These are phyloP conservation scores for Brachionus angularis DNA, from an alignment of 1,140 invertebrate species.

Conservation along the genomic window DNA sequence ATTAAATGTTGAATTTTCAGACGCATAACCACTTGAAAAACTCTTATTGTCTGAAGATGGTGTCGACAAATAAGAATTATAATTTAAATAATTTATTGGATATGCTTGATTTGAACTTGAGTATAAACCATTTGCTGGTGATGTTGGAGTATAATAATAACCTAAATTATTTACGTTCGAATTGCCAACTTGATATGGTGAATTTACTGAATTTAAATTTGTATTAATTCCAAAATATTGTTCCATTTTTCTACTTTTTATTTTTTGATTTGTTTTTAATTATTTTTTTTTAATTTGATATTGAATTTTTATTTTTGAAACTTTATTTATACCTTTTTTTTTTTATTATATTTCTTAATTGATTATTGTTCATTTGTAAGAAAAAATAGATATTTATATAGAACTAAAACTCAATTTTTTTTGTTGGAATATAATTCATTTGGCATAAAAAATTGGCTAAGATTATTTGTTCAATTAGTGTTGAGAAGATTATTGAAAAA, in stretches of 20 bases:
- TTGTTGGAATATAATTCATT: conserved; percentile 21
- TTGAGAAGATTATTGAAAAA: conserved; percentile 39
- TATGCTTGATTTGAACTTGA: no score
- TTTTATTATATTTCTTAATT: no score
- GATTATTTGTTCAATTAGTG: conserved; percentile 25
- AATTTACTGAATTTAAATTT: background rate
- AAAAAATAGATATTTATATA: conserved; percentile 26
- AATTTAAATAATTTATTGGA: background rate
- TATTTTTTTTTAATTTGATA: no score
- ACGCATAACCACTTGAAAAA: conserved; percentile 23
- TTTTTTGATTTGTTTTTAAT: no score
- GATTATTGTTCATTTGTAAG: no score
- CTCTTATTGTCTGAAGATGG: background rate
- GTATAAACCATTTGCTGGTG: background rate
- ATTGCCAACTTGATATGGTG: conserved; percentile 3
- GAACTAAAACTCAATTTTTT: background rate
- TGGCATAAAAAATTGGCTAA: conserved; percentile 11
- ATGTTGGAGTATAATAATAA: background rate
- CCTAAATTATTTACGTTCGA: no score
- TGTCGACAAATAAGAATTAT: background rate
- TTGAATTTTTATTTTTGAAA: no score
- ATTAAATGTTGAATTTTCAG: conserved; percentile 1
- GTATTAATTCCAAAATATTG: no score
- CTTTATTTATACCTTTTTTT: no score
- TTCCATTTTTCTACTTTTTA: no score